Evolutionary conservation across 2,888 invertebrate genomes (phyloP), one percentile per base, ranked within the genome.

Genomic region (Archips crataeganus): DNA sequence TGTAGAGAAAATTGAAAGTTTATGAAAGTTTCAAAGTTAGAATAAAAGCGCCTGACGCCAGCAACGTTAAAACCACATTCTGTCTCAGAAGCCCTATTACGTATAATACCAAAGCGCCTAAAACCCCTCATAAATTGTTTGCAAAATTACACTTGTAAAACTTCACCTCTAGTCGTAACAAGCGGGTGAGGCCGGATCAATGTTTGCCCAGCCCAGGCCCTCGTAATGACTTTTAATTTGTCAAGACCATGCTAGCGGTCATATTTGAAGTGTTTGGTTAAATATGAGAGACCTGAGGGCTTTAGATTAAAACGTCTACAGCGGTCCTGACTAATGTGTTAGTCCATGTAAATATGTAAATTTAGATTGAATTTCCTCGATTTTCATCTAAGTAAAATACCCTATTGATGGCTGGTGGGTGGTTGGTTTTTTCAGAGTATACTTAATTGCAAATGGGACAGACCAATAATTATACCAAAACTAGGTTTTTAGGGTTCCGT

Each of bases 171-270:
- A 49, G 49, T 36, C 15, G 47, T 34, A n/a, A 59, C 39, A 32
- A 23, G 15, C 45, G 64, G 71, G 70, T 23, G 59, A 9, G 45
- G 39, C 36, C 68, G 47, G 74, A 57, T 67, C 69, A 74, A 74
- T 63, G 69, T 69, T 69, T 59, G 54, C 75, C 54, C 57, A n/a
- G 32, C 49, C 71, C 65, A 39, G 70, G 65, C 62, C 63, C 70
- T 71, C 76, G 79, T 78, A 81, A 82, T 81, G 82, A 80, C 77
- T 79, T 80, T 78, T 71, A 82, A 80, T 80, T 76, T 75, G 75
- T 66, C 57, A 63, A 57, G 71, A 65, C 64, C 45, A 47, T 36
- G 36, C 42, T 64, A 47, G 34, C 45, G 54, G 60, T 64, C 60
- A 70, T 70, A 70, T 70, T 32, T 70, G 45, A 63, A 70, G 62